Evolutionary conservation across 2,888 invertebrate species (phyloP).

Genomic region (Caenorhabditis parvicauda): DNA sequence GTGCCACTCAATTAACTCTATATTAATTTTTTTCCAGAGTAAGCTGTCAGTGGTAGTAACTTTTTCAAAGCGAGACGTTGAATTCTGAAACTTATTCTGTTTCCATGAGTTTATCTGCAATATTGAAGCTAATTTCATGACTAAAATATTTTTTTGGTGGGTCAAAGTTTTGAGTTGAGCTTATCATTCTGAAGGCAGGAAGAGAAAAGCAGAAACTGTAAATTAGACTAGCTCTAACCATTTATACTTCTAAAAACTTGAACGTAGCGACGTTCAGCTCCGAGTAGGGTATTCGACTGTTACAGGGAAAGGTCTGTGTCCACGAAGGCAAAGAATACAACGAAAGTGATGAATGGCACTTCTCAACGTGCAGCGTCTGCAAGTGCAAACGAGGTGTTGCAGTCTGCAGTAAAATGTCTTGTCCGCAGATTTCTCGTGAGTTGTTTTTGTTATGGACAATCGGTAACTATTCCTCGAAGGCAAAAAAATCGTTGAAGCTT

Average conservation of each 20-base stretch:
- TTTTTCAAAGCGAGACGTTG: no score
- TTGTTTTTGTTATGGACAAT: not conserved
- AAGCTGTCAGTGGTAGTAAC: no score
- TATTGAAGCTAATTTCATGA: no score
- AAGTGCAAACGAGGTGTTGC: slow-evolving; percentile 51
- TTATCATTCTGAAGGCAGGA: not conserved
- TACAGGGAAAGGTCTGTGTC: slow-evolving; percentile 32
- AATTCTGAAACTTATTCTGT: no score
- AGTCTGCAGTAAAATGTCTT: slow-evolving; percentile 46
- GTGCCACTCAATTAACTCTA: no score
- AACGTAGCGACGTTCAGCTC: no score
- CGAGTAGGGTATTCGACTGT: no score
- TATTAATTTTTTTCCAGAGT: no score
- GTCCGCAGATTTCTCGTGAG: slow-evolving; percentile 44
- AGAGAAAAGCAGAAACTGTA: not conserved
- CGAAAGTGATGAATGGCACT: slow-evolving; percentile 42
- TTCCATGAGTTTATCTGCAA: no score
- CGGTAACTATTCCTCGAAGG: not conserved
- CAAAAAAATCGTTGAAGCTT: no score
- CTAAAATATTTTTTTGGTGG: not conserved
- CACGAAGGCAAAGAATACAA: slow-evolving; percentile 21
- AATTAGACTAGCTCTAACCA: no score
- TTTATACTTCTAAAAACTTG: no score
- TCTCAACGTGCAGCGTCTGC: slow-evolving; percentile 35
- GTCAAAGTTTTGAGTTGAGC: not conserved